Conservation (phyloP, 2,888 invertebrate genomes). For the Sesia bembeciformis region DNA sequence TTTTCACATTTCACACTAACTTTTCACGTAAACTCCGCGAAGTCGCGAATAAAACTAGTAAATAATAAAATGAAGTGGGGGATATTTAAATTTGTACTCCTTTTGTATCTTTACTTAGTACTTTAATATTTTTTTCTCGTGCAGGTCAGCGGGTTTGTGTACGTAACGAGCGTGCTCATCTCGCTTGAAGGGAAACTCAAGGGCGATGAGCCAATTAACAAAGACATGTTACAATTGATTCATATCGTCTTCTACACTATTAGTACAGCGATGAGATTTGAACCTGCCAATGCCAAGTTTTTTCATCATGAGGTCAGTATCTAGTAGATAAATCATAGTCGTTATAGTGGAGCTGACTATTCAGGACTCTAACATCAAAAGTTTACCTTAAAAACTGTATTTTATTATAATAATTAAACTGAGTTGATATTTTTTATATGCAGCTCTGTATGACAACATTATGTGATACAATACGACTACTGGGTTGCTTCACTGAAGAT, state of each 20-base stretch:
- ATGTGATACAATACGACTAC: constrained; percentile 91
- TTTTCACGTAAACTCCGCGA: too few relatives aligned
- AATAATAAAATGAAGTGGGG: too few relatives aligned
- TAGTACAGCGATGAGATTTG: constrained; percentile 98
- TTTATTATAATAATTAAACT: too few relatives aligned
- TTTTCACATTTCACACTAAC: too few relatives aligned
- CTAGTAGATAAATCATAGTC: not conserved
- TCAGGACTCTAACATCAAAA: too few relatives aligned
- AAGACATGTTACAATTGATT: constrained; percentile 84
- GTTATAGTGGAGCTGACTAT: not conserved
- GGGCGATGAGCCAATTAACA: constrained; percentile 46
- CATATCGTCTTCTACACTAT: constrained; percentile 95
- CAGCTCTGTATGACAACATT: constrained; percentile 95
- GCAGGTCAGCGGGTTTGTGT: constrained; percentile 95
- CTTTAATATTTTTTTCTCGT: too few relatives aligned
- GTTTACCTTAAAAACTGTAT: too few relatives aligned
- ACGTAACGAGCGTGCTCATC: constrained; percentile 95
- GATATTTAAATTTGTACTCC: too few relatives aligned
- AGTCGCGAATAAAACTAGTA: too few relatives aligned
- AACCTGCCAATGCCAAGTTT: constrained; percentile 98
- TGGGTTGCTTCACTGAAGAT: constrained; percentile 88
- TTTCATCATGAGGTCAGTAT: constrained; percentile 91
- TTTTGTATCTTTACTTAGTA: too few relatives aligned
- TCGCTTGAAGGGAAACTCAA: constrained; percentile 89
- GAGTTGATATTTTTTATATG: not conserved